Evolutionary conservation across 2,113 vertebrate genomes (phyloP), one percentile per base, ranked within the genome.

Genomic region (Pandion haliaetus): DNA sequence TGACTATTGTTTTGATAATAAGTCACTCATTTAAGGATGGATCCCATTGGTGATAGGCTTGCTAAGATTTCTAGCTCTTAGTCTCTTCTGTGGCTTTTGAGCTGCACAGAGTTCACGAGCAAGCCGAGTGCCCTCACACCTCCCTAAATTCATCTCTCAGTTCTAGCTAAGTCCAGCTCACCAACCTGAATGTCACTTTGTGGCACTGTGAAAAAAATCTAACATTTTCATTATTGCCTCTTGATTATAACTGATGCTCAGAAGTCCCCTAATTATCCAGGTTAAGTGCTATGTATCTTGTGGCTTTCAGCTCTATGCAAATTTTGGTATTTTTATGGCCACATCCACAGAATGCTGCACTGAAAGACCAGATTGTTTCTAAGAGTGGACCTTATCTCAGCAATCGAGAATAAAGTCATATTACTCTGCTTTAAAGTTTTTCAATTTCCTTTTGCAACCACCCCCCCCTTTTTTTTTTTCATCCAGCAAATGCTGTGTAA

Each of bases 401-500:
- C 26, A 82, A 84, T 95, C 50, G 71, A 88, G 14, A 95, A 47
- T 50, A 36, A 88, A 50, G 49, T 54, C 8, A 6, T 54, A 67
- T 59, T 82, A 86, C 20, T 71, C 38, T 82, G 40, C 69, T 82
- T 76, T 34, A 47, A 78, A 47, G 31, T 24, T 66, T 78, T 88
- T 81, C 17, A 61, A 23, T 71, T 92, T 86, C 86, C 34, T 74
- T 71, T 71, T 50, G 31, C 17, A 86, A 59, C 90, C 77, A 8
- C 0, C 0, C 0, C n/a, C n/a, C n/a, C n/a, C n/a, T n/a, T n/a
- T 12, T 69, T 29, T 19, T 58, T 5, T 14, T 10, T 14, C 5
- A 31, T 38, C 17, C 36, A 61, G n/a, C 9, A 88, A 94, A 83
- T n/a, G 34, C 36, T 59, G 69, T 32, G 4, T 9, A 74, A 81